Conservation (phyloP, 2,888 invertebrate species). For the Drosophila borealis region DNA sequence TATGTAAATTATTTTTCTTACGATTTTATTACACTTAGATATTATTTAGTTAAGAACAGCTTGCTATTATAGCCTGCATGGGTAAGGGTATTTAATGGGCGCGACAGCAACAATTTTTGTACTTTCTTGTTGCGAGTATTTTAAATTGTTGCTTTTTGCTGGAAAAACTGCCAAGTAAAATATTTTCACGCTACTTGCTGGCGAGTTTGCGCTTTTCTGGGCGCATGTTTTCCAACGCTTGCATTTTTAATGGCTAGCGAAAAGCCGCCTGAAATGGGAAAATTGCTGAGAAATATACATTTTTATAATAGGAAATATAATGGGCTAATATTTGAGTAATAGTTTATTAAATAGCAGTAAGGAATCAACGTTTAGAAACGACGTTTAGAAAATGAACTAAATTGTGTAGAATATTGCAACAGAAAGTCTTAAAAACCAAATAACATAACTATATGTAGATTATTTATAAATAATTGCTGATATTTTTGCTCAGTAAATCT, state of each 20-base stretch:
- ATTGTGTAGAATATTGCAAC: too few species aligned
- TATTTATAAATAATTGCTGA: background rate
- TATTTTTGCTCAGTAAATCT: too few species aligned
- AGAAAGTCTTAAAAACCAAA: background rate
- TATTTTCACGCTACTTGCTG: constrained; percentile 48
- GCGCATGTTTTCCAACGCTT: constrained; percentile 31
- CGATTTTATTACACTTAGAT: too few species aligned
- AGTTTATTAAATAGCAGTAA: background rate
- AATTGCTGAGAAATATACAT: constrained; percentile 17
- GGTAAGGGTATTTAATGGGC: background rate
- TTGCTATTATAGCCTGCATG: background rate
- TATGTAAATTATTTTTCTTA: too few species aligned
- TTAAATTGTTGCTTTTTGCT: constrained; percentile 46
- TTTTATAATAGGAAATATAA: constrained; percentile 13
- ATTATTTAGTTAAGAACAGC: background rate
- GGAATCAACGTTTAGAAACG: background rate
- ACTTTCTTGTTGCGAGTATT: constrained; percentile 42
- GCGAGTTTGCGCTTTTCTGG: constrained; percentile 16
- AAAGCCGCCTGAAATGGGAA: constrained; percentile 13
- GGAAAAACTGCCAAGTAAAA: constrained; percentile 45
- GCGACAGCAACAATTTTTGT: background rate
- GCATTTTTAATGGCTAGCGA: constrained; percentile 43
- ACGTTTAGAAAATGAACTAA: too few species aligned
- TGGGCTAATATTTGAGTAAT: constrained; percentile 8
- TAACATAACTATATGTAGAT: background rate